phyloP scores from a whole-genome alignment of 2,113 vertebrate genomes.

The Falcunculus frontatus region DNA sequence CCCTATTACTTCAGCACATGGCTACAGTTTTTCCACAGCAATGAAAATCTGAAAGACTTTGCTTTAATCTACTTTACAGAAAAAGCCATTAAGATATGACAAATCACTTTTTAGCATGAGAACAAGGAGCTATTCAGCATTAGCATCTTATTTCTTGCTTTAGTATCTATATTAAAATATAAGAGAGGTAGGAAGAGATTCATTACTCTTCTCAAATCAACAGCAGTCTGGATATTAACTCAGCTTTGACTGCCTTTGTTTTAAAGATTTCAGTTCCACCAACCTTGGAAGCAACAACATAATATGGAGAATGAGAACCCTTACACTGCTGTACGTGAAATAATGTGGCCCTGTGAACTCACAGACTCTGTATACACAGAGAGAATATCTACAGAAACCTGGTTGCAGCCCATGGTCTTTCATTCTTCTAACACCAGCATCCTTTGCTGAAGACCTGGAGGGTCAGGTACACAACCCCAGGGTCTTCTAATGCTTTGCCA shows the following conservation, averaged over 20 bases:
- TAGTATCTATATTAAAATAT: not conserved
- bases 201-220: not conserved
- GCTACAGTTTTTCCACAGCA: not conserved
- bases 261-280: not conserved
- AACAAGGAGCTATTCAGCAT: not conserved
- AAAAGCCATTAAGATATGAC: not conserved
- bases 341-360: not conserved
- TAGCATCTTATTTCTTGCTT: not conserved
- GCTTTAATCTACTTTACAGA: not conserved
- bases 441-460: not conserved
- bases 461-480: not conserved
- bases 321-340: not conserved
- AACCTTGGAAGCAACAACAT: not conserved
- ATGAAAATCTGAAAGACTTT: not conserved
- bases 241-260: not conserved
- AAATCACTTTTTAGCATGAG: not conserved
- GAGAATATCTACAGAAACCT: not conserved
- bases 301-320: not conserved
- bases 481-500: not conserved
- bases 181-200: not conserved
- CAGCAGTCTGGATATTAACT: not conserved
- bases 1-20: not conserved
- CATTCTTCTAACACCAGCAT: not conserved
- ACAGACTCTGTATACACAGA: not conserved
- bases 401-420: not conserved